phyloP scores from a whole-genome alignment of 2,797 vertebrate species.

The Uromys caudimaculatus region DNA sequence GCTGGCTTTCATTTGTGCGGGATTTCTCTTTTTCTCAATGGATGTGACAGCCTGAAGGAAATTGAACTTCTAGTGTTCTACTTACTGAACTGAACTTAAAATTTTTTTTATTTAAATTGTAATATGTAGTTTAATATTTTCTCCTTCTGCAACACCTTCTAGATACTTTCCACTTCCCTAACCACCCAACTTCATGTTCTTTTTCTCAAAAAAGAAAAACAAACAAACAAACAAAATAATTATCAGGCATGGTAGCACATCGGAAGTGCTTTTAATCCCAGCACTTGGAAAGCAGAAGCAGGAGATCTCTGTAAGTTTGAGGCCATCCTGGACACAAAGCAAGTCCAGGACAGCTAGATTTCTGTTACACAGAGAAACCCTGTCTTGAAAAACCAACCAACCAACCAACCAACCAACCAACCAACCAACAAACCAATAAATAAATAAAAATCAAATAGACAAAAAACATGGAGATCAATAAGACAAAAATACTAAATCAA shows the following conservation, averaged over 20 bases:
- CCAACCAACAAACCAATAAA: neutral
- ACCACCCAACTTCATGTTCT: neutral
- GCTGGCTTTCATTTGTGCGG: slow-evolving; percentile 16
- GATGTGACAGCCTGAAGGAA: slow-evolving; percentile 19
- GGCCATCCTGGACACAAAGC: neutral
- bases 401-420: neutral
- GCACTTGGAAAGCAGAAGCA: neutral
- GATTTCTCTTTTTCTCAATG: slow-evolving; percentile 29
- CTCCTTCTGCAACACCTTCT: neutral
- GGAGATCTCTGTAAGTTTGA: neutral
- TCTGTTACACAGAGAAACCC: neutral
- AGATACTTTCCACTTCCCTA: neutral
- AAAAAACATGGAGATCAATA: neutral
- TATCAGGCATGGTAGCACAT: neutral
- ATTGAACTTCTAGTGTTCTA: slow-evolving; percentile 23
- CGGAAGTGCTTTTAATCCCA: neutral
- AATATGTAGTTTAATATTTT: neutral
- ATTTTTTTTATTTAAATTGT: neutral
- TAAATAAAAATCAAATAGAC: neutral
- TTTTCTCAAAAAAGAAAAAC: neutral
- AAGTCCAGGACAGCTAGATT: neutral
- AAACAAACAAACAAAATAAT: neutral
- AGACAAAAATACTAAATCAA: neutral
- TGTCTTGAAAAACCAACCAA: neutral
- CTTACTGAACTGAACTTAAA: neutral